Percentiles rank a stretch among this genome's conserved stretches.
Evolutionary conservation across 2,113 vertebrate genomes (phyloP).

Genomic region (Entelurus aequoreus): DNA sequence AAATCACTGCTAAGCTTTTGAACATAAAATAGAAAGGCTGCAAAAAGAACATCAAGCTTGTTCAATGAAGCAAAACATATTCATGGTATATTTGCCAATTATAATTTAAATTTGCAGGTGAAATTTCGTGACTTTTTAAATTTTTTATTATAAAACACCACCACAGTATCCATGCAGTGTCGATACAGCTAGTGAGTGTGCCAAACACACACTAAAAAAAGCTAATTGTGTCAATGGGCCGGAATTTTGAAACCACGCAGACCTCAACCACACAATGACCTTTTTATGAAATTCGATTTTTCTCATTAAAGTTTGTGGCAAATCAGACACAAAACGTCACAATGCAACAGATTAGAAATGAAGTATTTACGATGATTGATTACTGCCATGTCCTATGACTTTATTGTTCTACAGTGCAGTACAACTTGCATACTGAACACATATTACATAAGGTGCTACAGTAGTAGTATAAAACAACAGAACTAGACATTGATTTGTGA

Average conservation of each 20-base stretch:
- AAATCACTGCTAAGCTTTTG: no score
- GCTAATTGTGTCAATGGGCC: background rate
- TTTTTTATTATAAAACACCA: no score
- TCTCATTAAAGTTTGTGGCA: background rate
- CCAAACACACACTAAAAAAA: background rate
- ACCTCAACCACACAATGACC: background rate
- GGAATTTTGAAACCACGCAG: background rate
- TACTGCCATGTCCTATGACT: conserved; percentile 20
- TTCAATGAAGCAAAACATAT: no score
- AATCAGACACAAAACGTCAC: background rate
- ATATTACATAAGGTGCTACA: conserved; percentile 34
- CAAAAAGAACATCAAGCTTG: no score
- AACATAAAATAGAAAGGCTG: no score
- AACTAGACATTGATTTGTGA: conserved; percentile 47
- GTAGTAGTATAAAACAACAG: conserved; percentile 63
- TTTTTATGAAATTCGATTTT: no score
- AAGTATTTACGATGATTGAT: background rate
- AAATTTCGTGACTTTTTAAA: no score
- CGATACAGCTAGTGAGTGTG: background rate
- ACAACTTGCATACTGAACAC: conserved; percentile 49
- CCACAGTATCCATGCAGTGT: no score
- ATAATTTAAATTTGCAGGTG: no score
- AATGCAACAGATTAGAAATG: background rate
- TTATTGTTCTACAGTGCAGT: conserved; percentile 61
- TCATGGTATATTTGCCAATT: no score